Evolutionary conservation across 2,888 invertebrate species (phyloP).

Genomic region (Ditylenchus weischeri): DNA sequence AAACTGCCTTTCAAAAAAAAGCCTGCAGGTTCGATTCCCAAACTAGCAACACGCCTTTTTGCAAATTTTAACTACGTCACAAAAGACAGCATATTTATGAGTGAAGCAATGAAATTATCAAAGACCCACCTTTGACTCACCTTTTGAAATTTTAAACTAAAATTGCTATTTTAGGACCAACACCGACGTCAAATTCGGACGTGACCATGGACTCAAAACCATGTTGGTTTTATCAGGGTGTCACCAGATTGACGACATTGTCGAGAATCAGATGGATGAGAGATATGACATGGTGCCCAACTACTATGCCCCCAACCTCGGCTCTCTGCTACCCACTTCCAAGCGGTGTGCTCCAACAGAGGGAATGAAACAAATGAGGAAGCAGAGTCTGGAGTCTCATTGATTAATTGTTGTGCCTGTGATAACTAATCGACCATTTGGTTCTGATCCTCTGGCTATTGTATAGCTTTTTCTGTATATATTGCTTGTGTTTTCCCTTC

Average conservation of each 20-base stretch:
- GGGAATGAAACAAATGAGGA: neutral
- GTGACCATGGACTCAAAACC: slow-evolving; percentile 82
- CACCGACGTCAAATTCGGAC: slow-evolving; percentile 87
- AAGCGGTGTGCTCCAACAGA: slow-evolving; percentile 6
- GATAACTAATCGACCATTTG: neutral
- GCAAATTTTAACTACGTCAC: no score
- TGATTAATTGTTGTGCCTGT: neutral
- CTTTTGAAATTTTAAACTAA: neutral
- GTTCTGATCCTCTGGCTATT: slow-evolving; percentile 4
- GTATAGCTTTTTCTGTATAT: slow-evolving; percentile 11
- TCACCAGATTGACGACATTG: slow-evolving; percentile 37
- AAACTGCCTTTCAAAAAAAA: no score
- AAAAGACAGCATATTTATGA: no score
- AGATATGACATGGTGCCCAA: slow-evolving; percentile 55
- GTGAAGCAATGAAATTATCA: no score
- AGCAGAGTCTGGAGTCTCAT: neutral
- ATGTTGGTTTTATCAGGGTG: slow-evolving; percentile 69
- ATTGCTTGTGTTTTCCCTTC: neutral
- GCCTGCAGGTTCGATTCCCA: no score
- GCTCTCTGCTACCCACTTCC: slow-evolving; percentile 41
- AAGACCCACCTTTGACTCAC: no score
- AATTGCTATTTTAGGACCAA: slow-evolving; percentile 62
- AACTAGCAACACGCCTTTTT: no score
- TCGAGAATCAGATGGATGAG: slow-evolving; percentile 47
- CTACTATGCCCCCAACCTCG: slow-evolving; percentile 51